Evolutionary conservation across 2,888 invertebrate genomes (phyloP), one percentile per base, ranked within the genome.

Genomic region (Nymphalis polychloros): DNA sequence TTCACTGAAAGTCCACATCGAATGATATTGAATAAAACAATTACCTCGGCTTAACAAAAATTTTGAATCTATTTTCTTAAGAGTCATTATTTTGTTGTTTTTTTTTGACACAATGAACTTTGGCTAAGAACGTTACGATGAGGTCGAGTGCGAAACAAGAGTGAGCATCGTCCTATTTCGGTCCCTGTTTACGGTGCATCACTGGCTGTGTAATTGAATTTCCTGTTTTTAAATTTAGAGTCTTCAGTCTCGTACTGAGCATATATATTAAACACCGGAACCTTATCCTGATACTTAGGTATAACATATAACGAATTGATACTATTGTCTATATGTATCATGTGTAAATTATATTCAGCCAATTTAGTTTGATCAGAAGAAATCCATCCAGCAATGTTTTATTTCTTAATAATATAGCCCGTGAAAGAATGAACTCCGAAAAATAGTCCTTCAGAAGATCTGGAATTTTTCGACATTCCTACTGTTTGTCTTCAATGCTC

Each of bases 151-250:
- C 84, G 73, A 86, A 86, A 87, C 86, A 86, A 88, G 84, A 86
- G 81, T 86, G 88, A 85, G 81, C 84, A 67, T 79, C 76, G 74
- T 86, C 85, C 88, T 90, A 90, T 90, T 91, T 90, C 83, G 81
- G 86, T 86, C 86, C 88, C 89, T 88, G 83, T 87, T 90, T 88
- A 89, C 82, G 78, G 83, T 85, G 85, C 86, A 89, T 88, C 88
- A 86, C 87, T 84, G 84, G 81, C 80, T 75, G 83, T 84, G 86
- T 86, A 90, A 92, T 92, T 91, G 84, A 91, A 92, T 90, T 85
- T 92, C 92, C 92, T 89, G 90, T 84, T 87, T 90, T 86, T 87
- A 87, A 85, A 91, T 89, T 77, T 76, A 79, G 78, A 75, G 72
- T 72, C 74, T 75, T 62, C 71, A 68, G 53, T 57, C 63, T 73